A percentile compares a stretch with the other conserved stretches of the same genome.
Conservation (phyloP, 1,140 invertebrate genomes). For the Drosophila melanica region DNA sequence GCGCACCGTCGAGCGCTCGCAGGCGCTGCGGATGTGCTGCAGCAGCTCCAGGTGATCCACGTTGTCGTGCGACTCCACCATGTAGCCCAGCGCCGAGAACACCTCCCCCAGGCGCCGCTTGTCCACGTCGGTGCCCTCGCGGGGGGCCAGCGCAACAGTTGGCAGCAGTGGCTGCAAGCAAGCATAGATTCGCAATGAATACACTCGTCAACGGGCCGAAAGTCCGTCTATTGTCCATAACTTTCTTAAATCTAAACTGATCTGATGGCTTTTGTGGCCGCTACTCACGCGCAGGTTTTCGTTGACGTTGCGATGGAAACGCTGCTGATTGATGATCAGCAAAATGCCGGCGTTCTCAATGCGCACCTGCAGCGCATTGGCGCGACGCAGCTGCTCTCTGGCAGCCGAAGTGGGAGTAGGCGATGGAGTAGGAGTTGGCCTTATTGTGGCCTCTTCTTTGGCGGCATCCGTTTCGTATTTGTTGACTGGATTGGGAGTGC, state of each 20-base stretch:
- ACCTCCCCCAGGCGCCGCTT: constrained; percentile 42
- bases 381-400: not conserved
- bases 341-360: constrained; percentile 60
- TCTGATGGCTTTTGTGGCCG: too few species aligned
- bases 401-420: not conserved
- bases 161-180: constrained; percentile 42
- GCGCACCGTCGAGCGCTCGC: constrained; percentile 42
- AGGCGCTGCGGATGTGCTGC: constrained; percentile 49
- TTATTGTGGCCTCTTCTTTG: not conserved
- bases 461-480: constrained; percentile 9
- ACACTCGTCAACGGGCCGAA: too few species aligned
- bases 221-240: too few species aligned
- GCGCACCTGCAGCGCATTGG: constrained; percentile 38
- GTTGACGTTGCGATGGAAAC: constrained; percentile 57
- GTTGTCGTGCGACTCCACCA: constrained; percentile 48
- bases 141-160: constrained; percentile 9
- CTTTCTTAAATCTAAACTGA: too few species aligned
- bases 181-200: too few species aligned
- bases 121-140: constrained; percentile 72
- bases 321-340: constrained; percentile 75
- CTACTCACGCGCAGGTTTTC: constrained; percentile 29
- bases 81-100: constrained; percentile 71
- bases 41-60: constrained; percentile 65
- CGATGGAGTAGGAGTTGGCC: not conserved
- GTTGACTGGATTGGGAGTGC: too few species aligned